Evolutionary conservation across 2,797 vertebrate species (phyloP), one percentile per base, ranked within the genome.

Genomic region (Martes flavigula): DNA sequence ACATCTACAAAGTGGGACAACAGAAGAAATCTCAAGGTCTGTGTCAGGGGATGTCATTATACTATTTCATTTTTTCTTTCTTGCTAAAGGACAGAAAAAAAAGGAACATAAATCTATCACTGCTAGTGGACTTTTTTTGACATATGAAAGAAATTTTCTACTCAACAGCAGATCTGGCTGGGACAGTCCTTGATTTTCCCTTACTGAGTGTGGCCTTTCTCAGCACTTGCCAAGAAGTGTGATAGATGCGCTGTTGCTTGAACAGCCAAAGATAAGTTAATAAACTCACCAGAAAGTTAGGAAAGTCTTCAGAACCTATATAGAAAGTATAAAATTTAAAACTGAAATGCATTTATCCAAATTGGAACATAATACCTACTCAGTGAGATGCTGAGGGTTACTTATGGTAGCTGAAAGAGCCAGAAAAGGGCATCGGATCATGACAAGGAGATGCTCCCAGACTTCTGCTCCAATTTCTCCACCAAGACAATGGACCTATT

Each of bases 341-440:
- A 72, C 2, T 95, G 23, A 3, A 17, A 89, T 83, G 7, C 6
- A 25, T 86, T 18, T 86, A 7, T 48, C 25, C 77, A 46, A 84
- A 60, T 0, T 32, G 56, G 70, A 97, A 73, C 9, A n/a, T 30
- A 87, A 48, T 32, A 60, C 98, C 2, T 98, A 99, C 99, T 97
- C 97, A 25, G 98, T 98, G 46, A 99, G 98, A 85, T 98, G 98
- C 58, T 98, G 91, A 0, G 98, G 98, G 90, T 99, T 99, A 79
- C 98, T 98, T 84, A 99, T 98, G 64, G 99, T 99, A 84, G 98
- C 98, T 27, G 99, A 99, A 54, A 99, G 98, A 0, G 98, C 99
- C 97, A 99, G 96, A 97, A 99, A 99, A 0, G 98, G 98, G 91
- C 99, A 99, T 40, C 96, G 97, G 94, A 99, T 98, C 98, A 98